Base-by-base conservation (phyloP, 2,888 invertebrate species). In the Synergus gifuensis region DNA sequence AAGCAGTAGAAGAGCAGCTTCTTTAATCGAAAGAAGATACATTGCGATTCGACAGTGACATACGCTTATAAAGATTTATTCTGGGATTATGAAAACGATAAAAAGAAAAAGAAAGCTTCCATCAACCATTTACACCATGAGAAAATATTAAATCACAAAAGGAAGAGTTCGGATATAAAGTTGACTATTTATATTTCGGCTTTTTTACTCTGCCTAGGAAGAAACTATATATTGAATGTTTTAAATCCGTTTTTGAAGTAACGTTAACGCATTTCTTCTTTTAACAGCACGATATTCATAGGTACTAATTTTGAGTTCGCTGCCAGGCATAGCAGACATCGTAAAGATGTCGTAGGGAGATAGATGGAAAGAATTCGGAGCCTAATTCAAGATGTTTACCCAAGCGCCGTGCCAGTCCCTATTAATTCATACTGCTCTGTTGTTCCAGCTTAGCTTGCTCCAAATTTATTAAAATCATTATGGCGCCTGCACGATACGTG, bases 301-400 rank as follows among this genome's bases (percentile, higher is more conserved):
- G 66, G 66, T 67, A 67, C 66, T 67, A 67, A 67, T 44, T 49
- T 69, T 69, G 69, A 69, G 54, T 54, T 69, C 46, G 49, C 28
- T 69, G 69, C 69, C 69, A 69, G 69, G 49, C 69, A 28, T 28
- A 54, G 49, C 69, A 69, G 69, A 69, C 69, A 49, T 69, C 69
- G 69, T 69, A 69, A 69, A 69, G 69, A 69, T 69, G 69, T 69
- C 69, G 69, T 69, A 28, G 22, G 46, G 28, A 69, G 69, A 69
- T 69, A 69, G 69, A 69, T 69, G 69, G 46, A 87, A 83, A 84
- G 83, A 84, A 84, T 82, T 81, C 78, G 82, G 88, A 85, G 89
- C 91, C 91, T 91, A 90, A 91, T 91, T 91, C 90, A 88, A 91
- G 91, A 89, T 92, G 91, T 91, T 92, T 91, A 91, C 87, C 91